phyloP scores from a whole-genome alignment of 2,797 vertebrate species.

The Pteronotus mesoamericanus region DNA sequence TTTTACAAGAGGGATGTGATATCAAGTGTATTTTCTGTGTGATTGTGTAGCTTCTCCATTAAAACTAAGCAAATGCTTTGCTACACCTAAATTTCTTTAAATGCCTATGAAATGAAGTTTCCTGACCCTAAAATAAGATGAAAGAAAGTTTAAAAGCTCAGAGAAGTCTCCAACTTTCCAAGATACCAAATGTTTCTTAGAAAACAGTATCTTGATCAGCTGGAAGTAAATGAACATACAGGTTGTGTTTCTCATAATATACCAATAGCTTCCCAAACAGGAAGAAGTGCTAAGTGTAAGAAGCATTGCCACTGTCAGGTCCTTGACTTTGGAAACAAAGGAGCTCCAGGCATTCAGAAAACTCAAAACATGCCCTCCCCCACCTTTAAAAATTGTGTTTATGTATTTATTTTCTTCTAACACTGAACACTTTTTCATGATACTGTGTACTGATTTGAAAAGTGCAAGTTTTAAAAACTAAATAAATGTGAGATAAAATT shows the following conservation, averaged over 20 bases:
- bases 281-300: not conserved
- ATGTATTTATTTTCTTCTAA: constrained; percentile 14
- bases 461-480: constrained; percentile 31
- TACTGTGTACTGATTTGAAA: constrained; percentile 42
- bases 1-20: not conserved
- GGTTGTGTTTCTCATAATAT: not conserved
- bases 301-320: not conserved
- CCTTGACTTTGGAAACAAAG: constrained; percentile 11
- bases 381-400: not conserved
- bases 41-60: not conserved
- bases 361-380: not conserved
- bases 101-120: not conserved
- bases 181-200: not conserved
- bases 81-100: not conserved
- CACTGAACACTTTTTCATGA: constrained; percentile 20
- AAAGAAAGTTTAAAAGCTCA: constrained; percentile 9
- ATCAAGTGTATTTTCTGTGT: constrained; percentile 1
- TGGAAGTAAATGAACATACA: not conserved
- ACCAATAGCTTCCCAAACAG: not conserved
- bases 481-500: constrained; percentile 22
- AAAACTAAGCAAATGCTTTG: not conserved
- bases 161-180: not conserved
- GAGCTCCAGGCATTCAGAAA: not conserved
- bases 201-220: not conserved
- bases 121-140: not conserved